Evolutionary conservation across 2,113 vertebrate genomes (phyloP).

Genomic region (Siphamia tubifer): DNA sequence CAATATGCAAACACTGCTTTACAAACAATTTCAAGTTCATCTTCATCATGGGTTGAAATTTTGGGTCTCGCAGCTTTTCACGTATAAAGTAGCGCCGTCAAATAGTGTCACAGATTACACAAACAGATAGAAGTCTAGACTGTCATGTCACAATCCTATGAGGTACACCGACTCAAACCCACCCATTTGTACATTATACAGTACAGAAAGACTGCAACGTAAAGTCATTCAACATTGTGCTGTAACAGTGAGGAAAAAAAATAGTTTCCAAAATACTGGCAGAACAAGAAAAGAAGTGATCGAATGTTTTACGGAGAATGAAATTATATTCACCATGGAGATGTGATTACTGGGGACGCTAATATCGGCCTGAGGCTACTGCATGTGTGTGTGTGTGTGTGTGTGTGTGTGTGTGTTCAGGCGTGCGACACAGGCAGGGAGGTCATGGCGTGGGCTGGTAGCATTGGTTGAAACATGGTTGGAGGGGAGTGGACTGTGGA

Average conservation of each 20-base stretch:
- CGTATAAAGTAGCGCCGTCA: conserved; percentile 36
- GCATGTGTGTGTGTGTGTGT: background rate
- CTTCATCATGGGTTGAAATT: conserved; percentile 60
- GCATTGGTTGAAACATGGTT: conserved; percentile 89
- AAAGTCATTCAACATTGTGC: background rate
- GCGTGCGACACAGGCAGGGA: conserved; percentile 90
- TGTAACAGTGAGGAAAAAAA: background rate
- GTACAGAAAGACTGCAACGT: conserved; percentile 33
- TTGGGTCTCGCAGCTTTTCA: conserved; percentile 13
- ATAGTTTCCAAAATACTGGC: background rate
- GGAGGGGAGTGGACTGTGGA: conserved; percentile 89
- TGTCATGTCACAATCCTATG: conserved; percentile 26
- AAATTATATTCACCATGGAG: conserved; percentile 25
- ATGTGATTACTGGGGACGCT: conserved; percentile 13
- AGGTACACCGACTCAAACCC: conserved; percentile 45
- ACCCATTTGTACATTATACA: conserved; percentile 31
- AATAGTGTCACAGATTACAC: conserved; percentile 57
- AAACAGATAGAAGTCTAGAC: conserved; percentile 43
- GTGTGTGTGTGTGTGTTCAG: conserved; percentile 66
- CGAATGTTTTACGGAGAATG: conserved; percentile 7
- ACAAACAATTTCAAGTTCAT: conserved; percentile 72
- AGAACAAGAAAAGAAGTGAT: background rate
- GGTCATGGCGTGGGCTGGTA: conserved; percentile 87
- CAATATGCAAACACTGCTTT: conserved; percentile 69
- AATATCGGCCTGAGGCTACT: background rate